Percentiles rank a stretch among this genome's conserved stretches.
These are phyloP conservation scores for Rotaria macrura DNA, from an alignment of 2,888 invertebrate species.

Conservation along the genomic window DNA sequence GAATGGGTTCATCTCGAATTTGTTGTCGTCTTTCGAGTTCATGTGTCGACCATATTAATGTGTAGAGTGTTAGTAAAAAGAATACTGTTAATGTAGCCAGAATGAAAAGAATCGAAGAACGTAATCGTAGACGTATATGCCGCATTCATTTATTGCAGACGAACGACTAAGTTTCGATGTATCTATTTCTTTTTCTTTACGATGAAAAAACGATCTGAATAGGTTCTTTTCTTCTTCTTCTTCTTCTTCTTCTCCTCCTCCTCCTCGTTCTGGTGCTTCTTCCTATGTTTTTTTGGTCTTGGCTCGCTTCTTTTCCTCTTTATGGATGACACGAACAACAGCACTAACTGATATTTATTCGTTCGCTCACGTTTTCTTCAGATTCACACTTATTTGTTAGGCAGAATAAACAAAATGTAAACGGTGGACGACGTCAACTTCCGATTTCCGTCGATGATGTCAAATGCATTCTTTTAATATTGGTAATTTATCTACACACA, in stretches of 20 bases:
- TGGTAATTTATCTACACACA: not conserved
- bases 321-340: not conserved
- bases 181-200: not conserved
- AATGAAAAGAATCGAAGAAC: not conserved
- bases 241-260: not conserved
- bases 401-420: not conserved
- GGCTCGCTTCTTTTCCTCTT: too few species aligned
- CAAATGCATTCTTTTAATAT: not conserved
- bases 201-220: not conserved
- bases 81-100: not conserved
- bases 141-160: not conserved
- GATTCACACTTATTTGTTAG: not conserved
- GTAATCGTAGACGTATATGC: conserved; percentile 7
- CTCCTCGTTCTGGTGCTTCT: not conserved
- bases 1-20: not conserved
- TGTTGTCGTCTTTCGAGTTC: not conserved
- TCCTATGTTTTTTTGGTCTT: too few species aligned
- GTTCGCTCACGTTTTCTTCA: not conserved
- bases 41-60: not conserved
- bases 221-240: not conserved
- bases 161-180: not conserved
- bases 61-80: not conserved
- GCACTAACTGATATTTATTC: not conserved
- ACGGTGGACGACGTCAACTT: not conserved
- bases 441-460: not conserved